phyloP scores from a whole-genome alignment of 2,797 vertebrate genomes.

The Pterois miles region DNA sequence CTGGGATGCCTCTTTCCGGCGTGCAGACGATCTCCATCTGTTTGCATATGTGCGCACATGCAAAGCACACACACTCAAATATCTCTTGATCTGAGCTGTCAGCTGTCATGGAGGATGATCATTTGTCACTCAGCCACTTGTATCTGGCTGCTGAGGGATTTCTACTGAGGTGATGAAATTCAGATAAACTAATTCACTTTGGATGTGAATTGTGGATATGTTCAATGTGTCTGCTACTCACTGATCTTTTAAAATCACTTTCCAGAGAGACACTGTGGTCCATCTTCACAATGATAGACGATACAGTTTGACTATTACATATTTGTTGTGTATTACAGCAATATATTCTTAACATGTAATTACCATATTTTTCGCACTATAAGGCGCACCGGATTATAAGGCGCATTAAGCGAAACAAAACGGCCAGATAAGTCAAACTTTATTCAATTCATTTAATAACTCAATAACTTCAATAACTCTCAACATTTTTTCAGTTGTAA shows the following conservation, averaged over 20 bases:
- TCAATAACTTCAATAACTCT: no score
- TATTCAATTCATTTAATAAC: no score
- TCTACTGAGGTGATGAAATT: slow-evolving; percentile 12
- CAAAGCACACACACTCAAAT: slow-evolving; percentile 2
- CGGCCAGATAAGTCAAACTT: no score
- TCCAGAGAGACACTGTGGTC: neutral
- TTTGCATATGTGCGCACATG: slow-evolving; percentile 12
- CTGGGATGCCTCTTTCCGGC: slow-evolving; percentile 25
- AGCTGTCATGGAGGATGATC: slow-evolving; percentile 38
- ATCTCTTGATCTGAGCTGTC: slow-evolving; percentile 53
- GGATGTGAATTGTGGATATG: neutral
- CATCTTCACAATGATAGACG: neutral
- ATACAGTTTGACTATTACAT: neutral
- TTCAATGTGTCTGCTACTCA: neutral
- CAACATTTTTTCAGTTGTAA: no score
- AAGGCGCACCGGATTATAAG: no score
- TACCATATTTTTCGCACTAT: no score
- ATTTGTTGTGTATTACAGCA: neutral
- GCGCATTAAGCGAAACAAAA: no score
- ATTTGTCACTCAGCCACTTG: slow-evolving; percentile 7
- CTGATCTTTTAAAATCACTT: neutral
- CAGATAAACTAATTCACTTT: neutral
- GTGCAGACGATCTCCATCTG: slow-evolving; percentile 59
- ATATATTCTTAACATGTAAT: neutral
- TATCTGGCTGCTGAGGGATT: neutral